Conservation (phyloP, 2,888 invertebrate species). For the Gibbula magus region DNA sequence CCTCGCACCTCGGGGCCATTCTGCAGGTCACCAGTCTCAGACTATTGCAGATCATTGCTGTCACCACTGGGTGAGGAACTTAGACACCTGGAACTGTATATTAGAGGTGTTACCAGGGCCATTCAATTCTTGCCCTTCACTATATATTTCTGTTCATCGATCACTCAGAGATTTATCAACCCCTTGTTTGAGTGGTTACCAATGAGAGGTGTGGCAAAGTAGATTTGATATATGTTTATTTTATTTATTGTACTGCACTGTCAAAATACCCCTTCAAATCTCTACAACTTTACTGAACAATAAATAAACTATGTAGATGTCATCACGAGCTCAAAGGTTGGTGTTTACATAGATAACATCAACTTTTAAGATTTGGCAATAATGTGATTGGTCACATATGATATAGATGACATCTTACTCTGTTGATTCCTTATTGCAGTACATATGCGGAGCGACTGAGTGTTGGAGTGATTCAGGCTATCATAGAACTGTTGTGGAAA, state of each 20-base stretch:
- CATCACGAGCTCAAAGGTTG: no score
- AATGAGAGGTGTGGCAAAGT: no score
- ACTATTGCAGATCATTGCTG: conserved; percentile 78
- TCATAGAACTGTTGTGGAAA: conserved; percentile 78
- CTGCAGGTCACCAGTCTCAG: conserved; percentile 77
- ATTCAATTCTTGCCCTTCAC: no score
- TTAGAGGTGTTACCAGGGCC: no score
- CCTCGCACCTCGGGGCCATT: conserved; percentile 60
- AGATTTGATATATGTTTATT: not conserved
- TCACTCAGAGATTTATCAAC: not conserved
- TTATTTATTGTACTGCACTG: not conserved
- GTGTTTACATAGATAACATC: no score
- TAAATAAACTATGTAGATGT: no score
- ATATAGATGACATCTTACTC: no score
- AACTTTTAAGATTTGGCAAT: no score
- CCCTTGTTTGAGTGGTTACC: not conserved
- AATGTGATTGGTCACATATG: no score
- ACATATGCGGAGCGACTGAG: conserved; percentile 78
- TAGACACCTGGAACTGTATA: no score
- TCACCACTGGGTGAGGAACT: conserved; percentile 77
- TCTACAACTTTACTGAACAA: no score
- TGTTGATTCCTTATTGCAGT: conserved; percentile 54
- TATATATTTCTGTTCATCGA: not conserved
- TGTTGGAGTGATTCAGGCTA: conserved; percentile 76
- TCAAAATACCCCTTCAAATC: no score